Conservation (phyloP, 2,113 vertebrate species). For the Neoarius graeffei region DNA sequence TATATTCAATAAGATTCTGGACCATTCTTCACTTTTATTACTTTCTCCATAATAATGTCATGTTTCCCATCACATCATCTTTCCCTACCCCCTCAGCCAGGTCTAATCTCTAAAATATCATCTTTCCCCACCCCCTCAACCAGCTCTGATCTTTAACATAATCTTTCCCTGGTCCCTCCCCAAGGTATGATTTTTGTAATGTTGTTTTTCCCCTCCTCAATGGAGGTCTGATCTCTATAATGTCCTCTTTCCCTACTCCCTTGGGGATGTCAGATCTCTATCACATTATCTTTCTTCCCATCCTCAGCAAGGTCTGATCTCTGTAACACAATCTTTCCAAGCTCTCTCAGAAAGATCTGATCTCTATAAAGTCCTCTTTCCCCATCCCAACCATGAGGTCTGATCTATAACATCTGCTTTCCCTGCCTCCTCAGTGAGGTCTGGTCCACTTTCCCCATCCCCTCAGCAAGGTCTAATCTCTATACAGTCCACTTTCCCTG, state of each 20-base stretch:
- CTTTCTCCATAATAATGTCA: slow-evolving; percentile 3
- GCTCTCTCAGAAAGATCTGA: background rate
- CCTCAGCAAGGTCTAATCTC: background rate
- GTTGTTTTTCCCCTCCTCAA: background rate
- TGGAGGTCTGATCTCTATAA: background rate
- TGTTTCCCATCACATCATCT: background rate
- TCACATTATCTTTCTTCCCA: background rate
- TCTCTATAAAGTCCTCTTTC: background rate
- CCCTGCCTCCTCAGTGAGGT: background rate
- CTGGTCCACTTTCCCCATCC: background rate
- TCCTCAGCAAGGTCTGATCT: background rate
- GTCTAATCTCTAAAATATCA: background rate
- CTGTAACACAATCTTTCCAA: background rate
- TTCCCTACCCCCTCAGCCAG: background rate
- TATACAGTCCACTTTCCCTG: background rate
- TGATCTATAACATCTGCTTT: background rate
- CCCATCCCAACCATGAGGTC: background rate
- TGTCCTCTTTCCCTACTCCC: background rate
- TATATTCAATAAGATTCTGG: too few species aligned
- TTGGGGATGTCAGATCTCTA: background rate
- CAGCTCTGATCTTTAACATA: background rate
- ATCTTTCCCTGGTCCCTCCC: background rate
- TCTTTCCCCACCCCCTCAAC: background rate
- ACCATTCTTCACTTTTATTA: background rate
- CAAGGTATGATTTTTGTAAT: background rate